Base-by-base conservation (phyloP, 2,888 invertebrate species). In the Athrips mouffetella region DNA sequence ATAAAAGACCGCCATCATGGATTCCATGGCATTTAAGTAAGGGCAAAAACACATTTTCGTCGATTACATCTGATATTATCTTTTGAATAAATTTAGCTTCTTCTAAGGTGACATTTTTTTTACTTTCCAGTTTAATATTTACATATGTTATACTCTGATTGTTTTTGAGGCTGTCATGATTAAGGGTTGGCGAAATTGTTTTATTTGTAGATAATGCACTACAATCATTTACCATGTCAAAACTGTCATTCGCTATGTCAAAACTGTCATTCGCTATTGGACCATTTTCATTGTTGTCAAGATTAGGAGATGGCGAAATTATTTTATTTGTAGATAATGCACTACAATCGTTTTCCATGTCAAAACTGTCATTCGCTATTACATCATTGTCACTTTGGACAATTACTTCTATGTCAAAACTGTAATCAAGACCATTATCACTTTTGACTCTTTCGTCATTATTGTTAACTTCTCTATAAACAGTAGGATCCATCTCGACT, bases 1-100 rank as follows among this genome's bases (percentile, higher is more conserved):
- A 82, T 0, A 75, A 40, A 0, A 83, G 20, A 0, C 57, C 67
- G 50, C 70, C 72, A 54, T 73, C 60, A 63, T 71, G 55, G 1
- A 73, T 53, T 1, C 82, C 82, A 31, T 73, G 64, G 54, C 78
- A 81, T 52, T 75, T 69, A 0, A 82, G 53, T 11, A 65, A 44
- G 1, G 81, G 80, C 45, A 77, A 55, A 7, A 57, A 51, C 8
- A 51, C 41, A 0, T 40, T 15, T 2, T 35, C 18, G 18, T 35
- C 20, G 15, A 18, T 20, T 7, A 8, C 18, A 15, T 2, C 3
- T 20, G 62, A 59, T 11, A 78, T 59, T 7, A 54, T 30, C 13
- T 37, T 58, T 61, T 71, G 70, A 25, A 72, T 46, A 7, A 48
- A 33, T 47, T 56, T 59, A 1, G 62, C 50, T 0, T 41, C 21